Percentiles rank a stretch among this genome's conserved stretches.
Evolutionary conservation across 2,113 vertebrate species (phyloP).

Genomic region (Camelus dromedarius): DNA sequence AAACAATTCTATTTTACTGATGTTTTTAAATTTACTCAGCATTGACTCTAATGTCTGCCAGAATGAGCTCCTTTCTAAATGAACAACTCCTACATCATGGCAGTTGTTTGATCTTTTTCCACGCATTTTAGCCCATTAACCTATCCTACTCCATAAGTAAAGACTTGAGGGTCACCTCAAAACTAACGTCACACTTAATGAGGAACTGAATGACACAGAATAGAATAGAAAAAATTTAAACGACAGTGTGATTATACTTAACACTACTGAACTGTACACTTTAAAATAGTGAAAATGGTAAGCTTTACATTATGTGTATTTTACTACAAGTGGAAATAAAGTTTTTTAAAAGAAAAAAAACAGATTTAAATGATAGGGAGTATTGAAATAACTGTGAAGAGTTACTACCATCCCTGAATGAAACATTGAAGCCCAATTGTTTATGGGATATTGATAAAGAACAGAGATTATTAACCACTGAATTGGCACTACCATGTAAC

Average conservation of each 20-base stretch:
- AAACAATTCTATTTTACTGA: background rate
- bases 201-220: background rate
- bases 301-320: background rate
- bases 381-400: background rate
- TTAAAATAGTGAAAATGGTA: background rate
- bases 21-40: background rate
- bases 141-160: background rate
- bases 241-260: background rate
- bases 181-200: background rate
- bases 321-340: conserved; percentile 57
- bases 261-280: background rate
- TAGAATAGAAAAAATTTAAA: background rate
- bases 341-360: background rate
- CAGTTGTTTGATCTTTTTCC: background rate
- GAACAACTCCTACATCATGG: background rate
- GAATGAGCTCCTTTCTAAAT: background rate
- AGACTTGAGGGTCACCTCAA: background rate
- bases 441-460: background rate
- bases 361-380: background rate
- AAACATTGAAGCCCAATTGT: background rate
- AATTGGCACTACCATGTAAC: background rate
- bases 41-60: background rate
- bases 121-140: background rate
- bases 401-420: background rate
- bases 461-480: background rate